These are phyloP conservation scores for Lasioglossum lativentre DNA, from an alignment of 2,888 invertebrate species.

Conservation along the genomic window DNA sequence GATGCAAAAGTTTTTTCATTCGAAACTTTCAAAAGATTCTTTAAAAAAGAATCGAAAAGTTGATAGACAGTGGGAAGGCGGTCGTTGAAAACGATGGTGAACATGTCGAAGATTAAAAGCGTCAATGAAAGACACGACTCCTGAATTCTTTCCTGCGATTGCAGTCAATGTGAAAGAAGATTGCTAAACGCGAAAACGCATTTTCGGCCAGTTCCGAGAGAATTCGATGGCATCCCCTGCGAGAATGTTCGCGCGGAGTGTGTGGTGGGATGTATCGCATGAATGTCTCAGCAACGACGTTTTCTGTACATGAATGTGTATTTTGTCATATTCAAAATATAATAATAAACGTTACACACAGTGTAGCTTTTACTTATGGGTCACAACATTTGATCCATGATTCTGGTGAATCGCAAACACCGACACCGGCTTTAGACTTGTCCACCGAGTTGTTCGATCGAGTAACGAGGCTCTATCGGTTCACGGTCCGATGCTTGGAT, in stretches of 20 bases:
- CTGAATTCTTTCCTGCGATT: not conserved
- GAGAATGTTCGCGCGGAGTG: not conserved
- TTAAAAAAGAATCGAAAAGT: not conserved
- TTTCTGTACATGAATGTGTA: conserved; percentile 77
- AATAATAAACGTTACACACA: conserved; percentile 84
- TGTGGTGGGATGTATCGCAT: not conserved
- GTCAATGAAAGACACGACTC: not conserved
- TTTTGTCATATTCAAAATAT: conserved; percentile 84
- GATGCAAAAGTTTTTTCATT: too few relatives aligned
- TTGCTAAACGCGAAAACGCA: not conserved
- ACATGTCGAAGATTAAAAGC: not conserved
- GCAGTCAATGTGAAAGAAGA: not conserved
- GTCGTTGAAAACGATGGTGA: not conserved
- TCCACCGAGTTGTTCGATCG: not conserved
- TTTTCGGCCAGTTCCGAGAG: too few relatives aligned
- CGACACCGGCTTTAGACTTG: conserved; percentile 5
- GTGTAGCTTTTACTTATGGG: conserved; percentile 80
- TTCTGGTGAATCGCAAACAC: conserved; percentile 27
- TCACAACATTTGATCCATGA: conserved; percentile 61
- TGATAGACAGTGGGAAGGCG: not conserved
- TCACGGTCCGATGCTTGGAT: not conserved
- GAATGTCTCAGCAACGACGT: not conserved
- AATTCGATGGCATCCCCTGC: not conserved
- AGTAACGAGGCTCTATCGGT: not conserved
- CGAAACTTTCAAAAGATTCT: not conserved